Base-by-base conservation (phyloP, 2,888 invertebrate genomes). In the Himalopsyche kuldschensis region DNA sequence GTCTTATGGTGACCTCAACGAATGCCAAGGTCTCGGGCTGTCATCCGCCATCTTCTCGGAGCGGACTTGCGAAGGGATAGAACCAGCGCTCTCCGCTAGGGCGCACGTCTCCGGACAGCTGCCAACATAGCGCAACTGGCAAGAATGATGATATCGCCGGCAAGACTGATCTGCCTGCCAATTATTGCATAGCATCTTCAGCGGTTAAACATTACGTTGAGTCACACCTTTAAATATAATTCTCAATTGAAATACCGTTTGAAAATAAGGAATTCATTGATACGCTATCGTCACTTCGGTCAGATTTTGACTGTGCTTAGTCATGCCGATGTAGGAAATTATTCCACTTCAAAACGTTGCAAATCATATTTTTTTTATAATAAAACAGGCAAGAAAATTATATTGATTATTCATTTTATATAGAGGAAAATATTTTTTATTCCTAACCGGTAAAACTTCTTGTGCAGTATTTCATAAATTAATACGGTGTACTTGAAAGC, bases 11-110 rank as follows among this genome's bases (percentile, higher is more conserved):
- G 81, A 75, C 83, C 81, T 83, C 83, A 41, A 30, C 41, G n/a
- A 69, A 47, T 83, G 83, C 83, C 83, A 83, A 83, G 83, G 83
- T 83, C 80, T 76, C 4, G 17, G 15, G 27, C 63, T 63, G 79
- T 81, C 81, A 69, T 11, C 69, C 69, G 30, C 11, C 69, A 24
- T 15, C 81, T 48, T 17, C 10, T 27, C 27, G 11, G 78, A 11
- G 32, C 48, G 32, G 24, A 27, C 11, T 30, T 31, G 30, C 30
- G 30, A 69, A 69, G 30, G 69, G 20, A 30, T 6, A 30, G 11
- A 55, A 27, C 24, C 3, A 69, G 27, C 69, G 69, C 69, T 69
- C 69, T 69, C 69, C 30, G 20, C 30, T 11, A 69, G 69, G 69
- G 69, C 69, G 69, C 69, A 27, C 69, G 30, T 69, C 69, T 27